Evolutionary conservation across 2,797 vertebrate species (phyloP).

Genomic region (Acanthopagrus latus): DNA sequence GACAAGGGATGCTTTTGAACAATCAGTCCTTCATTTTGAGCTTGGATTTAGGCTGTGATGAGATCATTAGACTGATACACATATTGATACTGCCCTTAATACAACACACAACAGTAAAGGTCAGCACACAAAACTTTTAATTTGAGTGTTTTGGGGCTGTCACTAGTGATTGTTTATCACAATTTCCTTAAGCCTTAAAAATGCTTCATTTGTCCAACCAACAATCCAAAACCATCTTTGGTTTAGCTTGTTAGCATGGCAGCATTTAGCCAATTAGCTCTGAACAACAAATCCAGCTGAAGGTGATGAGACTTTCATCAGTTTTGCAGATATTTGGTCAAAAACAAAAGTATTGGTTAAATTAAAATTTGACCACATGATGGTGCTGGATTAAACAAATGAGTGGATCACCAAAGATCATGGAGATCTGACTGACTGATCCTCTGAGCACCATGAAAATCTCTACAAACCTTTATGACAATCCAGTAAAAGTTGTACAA

Average conservation of each 20-base stretch:
- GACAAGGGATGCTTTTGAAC: background rate
- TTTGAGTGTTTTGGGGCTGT: too few relatives aligned
- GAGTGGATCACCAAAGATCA: too few relatives aligned
- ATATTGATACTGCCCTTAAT: background rate
- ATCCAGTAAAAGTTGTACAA: background rate
- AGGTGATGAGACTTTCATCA: too few relatives aligned
- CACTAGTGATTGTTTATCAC: too few relatives aligned
- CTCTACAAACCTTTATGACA: background rate
- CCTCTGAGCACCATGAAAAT: background rate
- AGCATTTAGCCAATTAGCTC: background rate
- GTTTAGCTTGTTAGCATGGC: background rate
- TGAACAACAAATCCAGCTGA: background rate
- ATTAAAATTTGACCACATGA: background rate
- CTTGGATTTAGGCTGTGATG: background rate
- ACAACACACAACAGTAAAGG: too few relatives aligned
- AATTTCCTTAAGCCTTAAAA: too few relatives aligned
- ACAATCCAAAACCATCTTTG: too few relatives aligned
- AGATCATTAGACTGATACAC: background rate
- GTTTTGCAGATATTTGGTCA: background rate
- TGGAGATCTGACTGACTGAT: background rate
- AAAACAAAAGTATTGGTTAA: background rate
- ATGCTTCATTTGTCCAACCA: too few relatives aligned
- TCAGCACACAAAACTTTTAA: too few relatives aligned
- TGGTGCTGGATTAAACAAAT: background rate
- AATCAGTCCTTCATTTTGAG: background rate